Evolutionary conservation across 1,140 invertebrate species (phyloP).

Genomic region (Thaumetopoea pityocampa): DNA sequence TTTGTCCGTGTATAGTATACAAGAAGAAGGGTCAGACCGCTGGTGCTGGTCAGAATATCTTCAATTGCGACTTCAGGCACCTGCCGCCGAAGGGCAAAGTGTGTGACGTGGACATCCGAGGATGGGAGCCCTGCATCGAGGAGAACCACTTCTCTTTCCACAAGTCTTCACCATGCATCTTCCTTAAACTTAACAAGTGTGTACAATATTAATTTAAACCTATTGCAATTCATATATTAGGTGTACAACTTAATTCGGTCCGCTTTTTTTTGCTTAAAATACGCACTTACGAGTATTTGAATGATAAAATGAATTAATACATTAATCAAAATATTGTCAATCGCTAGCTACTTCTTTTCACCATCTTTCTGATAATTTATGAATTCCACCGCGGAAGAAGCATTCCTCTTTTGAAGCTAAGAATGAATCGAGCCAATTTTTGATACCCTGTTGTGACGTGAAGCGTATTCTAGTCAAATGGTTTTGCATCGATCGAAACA

Average conservation of each 20-base stretch:
- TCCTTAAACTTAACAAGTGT: constrained; percentile 86
- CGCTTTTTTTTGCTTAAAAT: neutral
- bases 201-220: too few species aligned
- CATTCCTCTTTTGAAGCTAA: too few species aligned
- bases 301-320: too few species aligned
- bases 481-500: too few species aligned
- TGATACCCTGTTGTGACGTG: too few species aligned
- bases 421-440: too few species aligned
- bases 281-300: neutral
- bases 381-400: too few species aligned
- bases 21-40: constrained; percentile 80
- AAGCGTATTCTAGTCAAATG: too few species aligned
- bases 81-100: constrained; percentile 80
- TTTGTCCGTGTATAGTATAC: constrained; percentile 83
- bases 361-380: too few species aligned
- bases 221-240: too few species aligned
- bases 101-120: constrained; percentile 83
- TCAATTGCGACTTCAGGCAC: constrained; percentile 80
- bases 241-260: constrained; percentile 5
- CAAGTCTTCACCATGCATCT: constrained; percentile 87
- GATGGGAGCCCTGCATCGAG: constrained; percentile 80
- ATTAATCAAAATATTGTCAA: neutral
- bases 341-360: neutral
- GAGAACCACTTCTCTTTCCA: constrained; percentile 85
- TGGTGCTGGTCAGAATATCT: constrained; percentile 81